Conservation (phyloP, 1,140 invertebrate species). For the Drosophila lacertosa region DNA sequence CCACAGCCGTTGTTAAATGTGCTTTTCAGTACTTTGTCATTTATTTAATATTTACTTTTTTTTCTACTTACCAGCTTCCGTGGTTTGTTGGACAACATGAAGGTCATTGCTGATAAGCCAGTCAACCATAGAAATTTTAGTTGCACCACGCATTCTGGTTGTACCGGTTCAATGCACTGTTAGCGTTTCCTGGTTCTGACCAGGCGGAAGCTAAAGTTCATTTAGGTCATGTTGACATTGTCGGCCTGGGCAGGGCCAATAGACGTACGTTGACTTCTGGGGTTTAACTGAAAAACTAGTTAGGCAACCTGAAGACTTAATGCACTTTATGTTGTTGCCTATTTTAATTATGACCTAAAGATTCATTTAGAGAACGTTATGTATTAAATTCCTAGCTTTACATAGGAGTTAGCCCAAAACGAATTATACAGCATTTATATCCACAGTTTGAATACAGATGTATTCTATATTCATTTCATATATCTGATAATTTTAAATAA, state of each 20-base stretch:
- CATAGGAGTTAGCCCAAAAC: too few relatives aligned
- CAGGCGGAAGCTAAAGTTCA: slow-evolving; percentile 50
- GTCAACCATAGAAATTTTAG: slow-evolving; percentile 37
- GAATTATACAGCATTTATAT: too few relatives aligned
- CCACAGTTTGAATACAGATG: too few relatives aligned
- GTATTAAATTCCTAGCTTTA: too few relatives aligned
- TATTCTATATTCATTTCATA: too few relatives aligned
- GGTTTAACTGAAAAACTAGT: background rate
- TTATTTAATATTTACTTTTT: slow-evolving; percentile 21
- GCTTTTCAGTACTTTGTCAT: slow-evolving; percentile 46
- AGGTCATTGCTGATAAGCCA: slow-evolving; percentile 76
- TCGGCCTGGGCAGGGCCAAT: background rate
- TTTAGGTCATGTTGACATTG: slow-evolving; percentile 43
- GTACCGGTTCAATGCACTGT: slow-evolving; percentile 54
- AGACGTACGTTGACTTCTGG: background rate
- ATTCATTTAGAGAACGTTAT: too few relatives aligned
- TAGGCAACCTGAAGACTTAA: background rate
- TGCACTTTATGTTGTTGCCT: background rate
- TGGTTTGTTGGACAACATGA: slow-evolving; percentile 45
- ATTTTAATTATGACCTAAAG: too few relatives aligned
- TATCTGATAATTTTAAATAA: too few relatives aligned
- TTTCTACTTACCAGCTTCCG: slow-evolving; percentile 35
- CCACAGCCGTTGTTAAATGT: background rate
- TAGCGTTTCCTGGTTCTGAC: slow-evolving; percentile 52
- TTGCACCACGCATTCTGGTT: slow-evolving; percentile 18